Conservation (phyloP, 2,113 vertebrate genomes). For the Cricetomys ansorgei region DNA sequence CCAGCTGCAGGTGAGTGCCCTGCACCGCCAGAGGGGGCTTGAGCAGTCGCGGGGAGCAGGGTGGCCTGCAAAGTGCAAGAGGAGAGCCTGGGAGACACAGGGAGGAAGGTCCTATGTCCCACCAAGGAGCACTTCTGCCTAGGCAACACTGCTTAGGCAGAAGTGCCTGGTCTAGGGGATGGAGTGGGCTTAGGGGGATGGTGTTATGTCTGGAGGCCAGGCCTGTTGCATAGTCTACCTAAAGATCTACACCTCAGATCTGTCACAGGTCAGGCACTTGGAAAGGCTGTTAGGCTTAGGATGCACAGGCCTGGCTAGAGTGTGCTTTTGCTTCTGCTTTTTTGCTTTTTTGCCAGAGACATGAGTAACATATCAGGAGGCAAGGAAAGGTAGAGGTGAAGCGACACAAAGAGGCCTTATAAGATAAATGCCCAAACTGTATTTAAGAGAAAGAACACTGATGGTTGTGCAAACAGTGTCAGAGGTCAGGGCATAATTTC, state of each 20-base stretch:
- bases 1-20: constrained; percentile 87
- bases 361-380: not conserved
- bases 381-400: no score
- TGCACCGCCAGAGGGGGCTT: not conserved
- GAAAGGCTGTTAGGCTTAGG: not conserved
- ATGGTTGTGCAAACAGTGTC: no score
- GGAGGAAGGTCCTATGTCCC: not conserved
- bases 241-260: not conserved
- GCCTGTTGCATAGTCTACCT: rapidly evolving
- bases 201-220: no score
- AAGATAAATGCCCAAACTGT: not conserved
- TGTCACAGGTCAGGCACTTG: not conserved
- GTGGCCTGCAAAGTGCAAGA: not conserved
- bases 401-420: not conserved
- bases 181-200: no score
- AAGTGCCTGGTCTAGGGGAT: no score
- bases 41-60: not conserved
- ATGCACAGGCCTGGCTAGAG: not conserved
- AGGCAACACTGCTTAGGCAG: rapidly evolving
- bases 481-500: no score
- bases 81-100: rapidly evolving
- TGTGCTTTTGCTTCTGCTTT: not conserved
- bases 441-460: no score
- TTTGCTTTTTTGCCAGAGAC: not conserved
- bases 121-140: not conserved